Base-by-base conservation (phyloP, 2,797 vertebrate genomes). In the Typhlichthys subterraneus region DNA sequence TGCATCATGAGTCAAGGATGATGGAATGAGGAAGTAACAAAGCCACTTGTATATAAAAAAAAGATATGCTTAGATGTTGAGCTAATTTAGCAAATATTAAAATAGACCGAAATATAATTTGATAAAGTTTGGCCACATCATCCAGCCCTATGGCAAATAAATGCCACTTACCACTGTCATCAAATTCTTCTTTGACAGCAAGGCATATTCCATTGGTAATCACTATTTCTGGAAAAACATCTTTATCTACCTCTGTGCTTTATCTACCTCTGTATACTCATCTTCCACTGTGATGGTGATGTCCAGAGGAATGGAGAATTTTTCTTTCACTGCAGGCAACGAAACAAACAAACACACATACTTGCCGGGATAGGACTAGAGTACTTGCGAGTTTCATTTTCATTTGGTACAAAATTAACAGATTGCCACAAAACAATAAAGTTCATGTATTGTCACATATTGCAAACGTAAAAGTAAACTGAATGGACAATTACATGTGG, bases 251-350 rank as follows among this genome's bases (percentile, higher is more conserved):
- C 55, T 57, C 55, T 15, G 38, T 57, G 38, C 55, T 45, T 57
- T 14, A 45, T 57, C 55, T 38, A 57, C 38, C 55, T 57, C 55
- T 15, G 38, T 57, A 14, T 38, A n/a, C n/a, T n/a, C 55, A 57
- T 57, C 55, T 45, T 57, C 55, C 33, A 45, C 33, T 15, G 9
- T 15, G 7, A 45, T 17, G 1, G 11, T 47, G 11, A 14, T 56
- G 38, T 45, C 14, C 2, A 17, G n/a, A 17, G 38, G 38, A 8
- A 57, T 57, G n/a, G 55, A 45, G n/a, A 57, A 57, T 31, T 42
- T 15, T 1, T 57, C 38, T 57, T 38, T 55, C 55, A 57, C 55
- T 57, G 5, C 8, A 13, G 13, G 31, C 33, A n/a, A 31, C 33
- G 8, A 13, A 14, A n/a, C 38, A 56, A 42, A 14, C 15, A n/a